Conservation (phyloP, 2,797 vertebrate genomes). For the Pyrocephalus nanus region DNA sequence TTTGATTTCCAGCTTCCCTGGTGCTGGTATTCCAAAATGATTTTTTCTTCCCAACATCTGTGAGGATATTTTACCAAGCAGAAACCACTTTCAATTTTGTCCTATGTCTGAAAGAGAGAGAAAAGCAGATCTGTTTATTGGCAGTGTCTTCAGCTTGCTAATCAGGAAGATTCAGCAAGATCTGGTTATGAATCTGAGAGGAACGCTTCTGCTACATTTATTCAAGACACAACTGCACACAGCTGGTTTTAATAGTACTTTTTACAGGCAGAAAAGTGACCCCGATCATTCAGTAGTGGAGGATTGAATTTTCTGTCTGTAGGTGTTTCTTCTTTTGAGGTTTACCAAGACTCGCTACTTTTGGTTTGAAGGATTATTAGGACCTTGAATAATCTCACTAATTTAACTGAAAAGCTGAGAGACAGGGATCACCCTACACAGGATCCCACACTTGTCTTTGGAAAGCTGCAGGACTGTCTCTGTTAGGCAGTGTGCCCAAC, state of each 20-base stretch:
- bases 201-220: background rate
- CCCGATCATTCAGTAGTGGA: background rate
- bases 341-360: background rate
- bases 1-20: constrained; percentile 25
- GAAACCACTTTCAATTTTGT: background rate
- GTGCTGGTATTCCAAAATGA: background rate
- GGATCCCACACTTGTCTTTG: background rate
- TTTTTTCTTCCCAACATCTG: background rate
- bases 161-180: background rate
- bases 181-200: background rate
- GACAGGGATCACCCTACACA: fast-evolving
- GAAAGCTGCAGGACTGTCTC: background rate
- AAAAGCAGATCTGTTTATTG: background rate
- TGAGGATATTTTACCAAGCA: background rate
- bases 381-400: background rate
- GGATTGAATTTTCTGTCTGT: background rate
- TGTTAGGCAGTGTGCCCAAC: background rate
- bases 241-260: background rate
- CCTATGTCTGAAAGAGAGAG: background rate
- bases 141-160: background rate
- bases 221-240: background rate
- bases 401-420: background rate
- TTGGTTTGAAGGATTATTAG: background rate
- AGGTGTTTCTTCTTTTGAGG: background rate
- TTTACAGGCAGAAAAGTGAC: background rate